Conservation (phyloP, 2,888 invertebrate species). For the Melipona bicolor region DNA sequence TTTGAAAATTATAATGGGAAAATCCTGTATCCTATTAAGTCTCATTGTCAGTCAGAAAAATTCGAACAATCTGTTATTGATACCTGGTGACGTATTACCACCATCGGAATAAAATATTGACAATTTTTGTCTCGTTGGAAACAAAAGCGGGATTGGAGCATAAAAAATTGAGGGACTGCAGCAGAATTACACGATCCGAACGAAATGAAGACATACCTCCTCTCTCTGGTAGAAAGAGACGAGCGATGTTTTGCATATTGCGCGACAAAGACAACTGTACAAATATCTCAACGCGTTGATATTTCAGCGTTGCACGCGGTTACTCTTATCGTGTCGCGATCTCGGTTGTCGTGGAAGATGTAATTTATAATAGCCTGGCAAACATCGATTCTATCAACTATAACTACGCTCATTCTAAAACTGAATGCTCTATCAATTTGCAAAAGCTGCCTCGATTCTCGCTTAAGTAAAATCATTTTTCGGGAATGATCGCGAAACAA, state of each 20-base stretch:
- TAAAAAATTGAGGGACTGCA: not conserved
- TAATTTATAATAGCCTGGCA: conserved; percentile 47
- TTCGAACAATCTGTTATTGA: no score
- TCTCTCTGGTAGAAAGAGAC: not conserved
- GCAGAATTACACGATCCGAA: not conserved
- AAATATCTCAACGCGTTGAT: conserved; percentile 56
- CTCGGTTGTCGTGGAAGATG: conserved; percentile 38
- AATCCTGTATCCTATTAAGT: no score
- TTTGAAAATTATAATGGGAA: no score
- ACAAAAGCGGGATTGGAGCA: not conserved
- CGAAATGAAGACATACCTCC: conserved; percentile 7
- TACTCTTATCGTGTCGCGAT: conserved; percentile 53
- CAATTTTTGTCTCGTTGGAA: not conserved
- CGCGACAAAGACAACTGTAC: conserved; percentile 55
- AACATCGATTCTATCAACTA: conserved; percentile 40
- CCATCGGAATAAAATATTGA: not conserved
- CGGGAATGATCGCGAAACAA: no score
- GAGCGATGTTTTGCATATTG: conserved; percentile 33
- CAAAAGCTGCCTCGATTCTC: no score
- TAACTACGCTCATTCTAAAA: not conserved
- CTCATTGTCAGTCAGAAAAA: no score
- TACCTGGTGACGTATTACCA: not conserved
- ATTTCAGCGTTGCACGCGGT: conserved; percentile 31
- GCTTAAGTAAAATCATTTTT: no score
- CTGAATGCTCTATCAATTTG: no score